Base-by-base conservation (phyloP, 2,113 vertebrate genomes). In the Mesocricetus auratus region DNA sequence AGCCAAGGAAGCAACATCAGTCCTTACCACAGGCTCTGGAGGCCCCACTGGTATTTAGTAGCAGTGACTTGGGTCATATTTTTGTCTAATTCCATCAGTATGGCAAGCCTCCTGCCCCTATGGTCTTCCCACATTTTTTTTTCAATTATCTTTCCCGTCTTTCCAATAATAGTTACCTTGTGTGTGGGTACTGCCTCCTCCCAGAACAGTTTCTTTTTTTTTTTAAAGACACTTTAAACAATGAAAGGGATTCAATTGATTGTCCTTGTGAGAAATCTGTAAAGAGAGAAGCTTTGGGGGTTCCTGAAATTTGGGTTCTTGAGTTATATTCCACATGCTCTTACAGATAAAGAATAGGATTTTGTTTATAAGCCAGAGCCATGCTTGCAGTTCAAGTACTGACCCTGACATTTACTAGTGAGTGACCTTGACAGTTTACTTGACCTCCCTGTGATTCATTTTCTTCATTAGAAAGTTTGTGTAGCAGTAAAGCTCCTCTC, bases 11-110 rank as follows among this genome's bases (percentile, higher is more conserved):
- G 95, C 0, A 42, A 79, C 93, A 96, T 53, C 73, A 95, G 77
- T 26, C 75, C 89, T 96, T 89, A 92, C 97, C 93, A 79, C 94
- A 96, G 94, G 92, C 29, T 1, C 78, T 89, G 33, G 71, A 95
- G 94, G 68, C 93, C 82, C 8, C 29, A 6, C 68, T 93, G 90
- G 64, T 90, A 89, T 96, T 96, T 96, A 92, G 97, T 96, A 96
- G 90, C 94, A 89, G 88, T 86, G 95, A 94, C 92, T 94, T 26
- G 60, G 95, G 92, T 96, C 56, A n/a, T 97, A 79, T 91, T 93
- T 77, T 94, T 93, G 94, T 96, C 94, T 89, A 86, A 91, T 89
- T 96, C 71, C 77, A 89, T 92, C 91, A 89, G 13, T 93, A 79
- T 94, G 89, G 86, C 90, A 68, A 88, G 81, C 53, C 33, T 89